A percentile compares a stretch with the other conserved stretches of the same genome.
phyloP scores from a whole-genome alignment of 30 jellyfish, hydroid and myxozoan species.

The Catostylus mosaicus region DNA sequence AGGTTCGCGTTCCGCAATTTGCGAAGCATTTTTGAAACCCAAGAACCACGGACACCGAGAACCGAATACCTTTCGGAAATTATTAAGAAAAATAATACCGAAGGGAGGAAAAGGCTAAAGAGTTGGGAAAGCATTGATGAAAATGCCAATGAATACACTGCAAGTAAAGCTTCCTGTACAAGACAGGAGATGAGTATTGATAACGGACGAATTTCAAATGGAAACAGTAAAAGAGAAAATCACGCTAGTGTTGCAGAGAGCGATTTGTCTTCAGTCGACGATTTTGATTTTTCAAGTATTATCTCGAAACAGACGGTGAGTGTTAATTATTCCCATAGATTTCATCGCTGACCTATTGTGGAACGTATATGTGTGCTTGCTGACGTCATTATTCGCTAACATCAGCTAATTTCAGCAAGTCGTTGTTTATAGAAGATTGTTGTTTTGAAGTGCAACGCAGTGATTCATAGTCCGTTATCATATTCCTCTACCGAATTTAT shows the following conservation, averaged over 20 bases:
- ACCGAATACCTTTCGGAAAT: conserved; percentile 67
- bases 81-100: conserved; percentile 41
- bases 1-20: conserved; percentile 38
- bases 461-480: too few species aligned
- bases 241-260: conserved; percentile 33
- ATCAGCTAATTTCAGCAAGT: too few species aligned
- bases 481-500: too few species aligned
- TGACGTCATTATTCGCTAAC: too few species aligned
- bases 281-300: conserved; percentile 62
- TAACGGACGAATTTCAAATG: not conserved
- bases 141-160: not conserved
- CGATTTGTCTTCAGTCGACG: conserved; percentile 61
- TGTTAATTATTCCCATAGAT: too few species aligned
- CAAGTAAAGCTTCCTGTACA: not conserved
- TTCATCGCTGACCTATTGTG: too few species aligned
- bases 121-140: conserved; percentile 34
- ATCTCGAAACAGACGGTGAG: conserved; percentile 38
- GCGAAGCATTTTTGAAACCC: conserved; percentile 59
- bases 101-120: conserved; percentile 37
- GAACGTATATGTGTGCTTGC: too few species aligned
- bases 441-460: too few species aligned
- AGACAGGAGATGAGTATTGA: conserved; percentile 6
- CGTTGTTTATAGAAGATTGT: too few species aligned
- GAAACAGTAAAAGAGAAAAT: not conserved
- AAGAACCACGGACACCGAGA: conserved; percentile 40